Base-by-base conservation (phyloP, 1,140 invertebrate genomes). In the Hirudo medicinalis region DNA sequence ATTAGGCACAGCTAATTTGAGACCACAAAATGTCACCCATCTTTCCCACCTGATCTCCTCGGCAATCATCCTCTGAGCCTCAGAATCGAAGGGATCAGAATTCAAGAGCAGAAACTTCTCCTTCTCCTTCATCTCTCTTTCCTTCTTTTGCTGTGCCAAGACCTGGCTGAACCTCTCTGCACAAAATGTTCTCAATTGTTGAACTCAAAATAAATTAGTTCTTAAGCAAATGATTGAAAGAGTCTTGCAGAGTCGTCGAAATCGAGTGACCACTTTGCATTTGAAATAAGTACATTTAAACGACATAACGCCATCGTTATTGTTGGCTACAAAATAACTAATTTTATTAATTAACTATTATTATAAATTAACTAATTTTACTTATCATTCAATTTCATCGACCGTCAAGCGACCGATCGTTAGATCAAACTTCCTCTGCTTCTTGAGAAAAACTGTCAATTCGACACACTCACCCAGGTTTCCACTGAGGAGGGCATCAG, bases 31-130 rank as follows among this genome's bases (percentile, higher is more conserved):
- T 22, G 25, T 13, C 32, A 19, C 17, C 32, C 67, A n/a, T 43
- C 29, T 22, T 20, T 57, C 49, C 71, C 72, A 80, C 76, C 88
- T 86, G 72, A 97, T 97, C 84, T 96, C 92, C 79, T 95, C 93
- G 20, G 92, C 93, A 77, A 98, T 98, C 71, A 95, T 84, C 75
- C 88, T 85, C 80, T 98, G 94, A 0, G 92, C 91, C 81, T 95
- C 92, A 2, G 90, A 87, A 82, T 97, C 92, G 82, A 97, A 97
- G 0, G 93, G 93, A 86, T 96, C 90, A 0, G 93, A 91, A 76
- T 88, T 89, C 81, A 96, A 87, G 87, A 98, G 90, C 78, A 89
- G 86, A 25, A 91, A 84, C 76, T 90, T 85, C 78, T 92, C 90
- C 77, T 88, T 85, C 76, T 96, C 80, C 43, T 76, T 76, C 53